Conservation (phyloP, 1,140 invertebrate genomes). For the Polyergus mexicanus region DNA sequence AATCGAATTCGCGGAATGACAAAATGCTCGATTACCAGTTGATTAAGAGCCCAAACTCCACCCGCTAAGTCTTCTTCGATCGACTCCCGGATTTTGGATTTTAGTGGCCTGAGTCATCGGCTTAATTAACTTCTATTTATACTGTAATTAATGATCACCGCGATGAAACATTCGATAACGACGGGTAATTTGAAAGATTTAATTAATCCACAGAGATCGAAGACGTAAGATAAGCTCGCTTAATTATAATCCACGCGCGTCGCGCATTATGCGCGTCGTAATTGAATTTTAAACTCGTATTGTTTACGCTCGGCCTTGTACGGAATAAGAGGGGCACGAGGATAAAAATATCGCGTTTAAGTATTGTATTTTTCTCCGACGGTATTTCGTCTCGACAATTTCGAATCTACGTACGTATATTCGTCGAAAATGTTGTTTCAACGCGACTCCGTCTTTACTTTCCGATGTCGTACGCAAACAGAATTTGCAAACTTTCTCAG, state of each 20-base stretch:
- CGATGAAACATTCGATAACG: conserved; percentile 53
- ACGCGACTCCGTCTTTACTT: conserved; percentile 15
- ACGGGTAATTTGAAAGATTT: conserved; percentile 67
- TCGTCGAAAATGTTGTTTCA: not conserved
- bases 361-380: not conserved
- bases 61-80: conserved; percentile 35
- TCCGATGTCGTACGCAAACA: conserved; percentile 20
- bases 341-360: not conserved
- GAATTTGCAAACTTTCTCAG: conserved; percentile 49
- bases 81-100: conserved; percentile 22
- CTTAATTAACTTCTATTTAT: conserved; percentile 70
- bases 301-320: not conserved
- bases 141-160: conserved; percentile 67
- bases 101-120: not conserved
- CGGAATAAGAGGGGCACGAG: not conserved
- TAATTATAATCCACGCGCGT: conserved; percentile 45
- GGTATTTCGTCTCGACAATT: not conserved
- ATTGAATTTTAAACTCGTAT: conserved; percentile 43
- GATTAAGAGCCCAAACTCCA: conserved; percentile 47
- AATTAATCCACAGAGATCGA: conserved; percentile 67
- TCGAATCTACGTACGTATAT: not conserved
- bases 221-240: conserved; percentile 55
- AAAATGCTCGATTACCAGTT: conserved; percentile 58
- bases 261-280: conserved; percentile 28
- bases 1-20: conserved; percentile 70